Evolutionary conservation across 2,888 invertebrate species (phyloP).

Genomic region (Hirtodrosophila trivittata): DNA sequence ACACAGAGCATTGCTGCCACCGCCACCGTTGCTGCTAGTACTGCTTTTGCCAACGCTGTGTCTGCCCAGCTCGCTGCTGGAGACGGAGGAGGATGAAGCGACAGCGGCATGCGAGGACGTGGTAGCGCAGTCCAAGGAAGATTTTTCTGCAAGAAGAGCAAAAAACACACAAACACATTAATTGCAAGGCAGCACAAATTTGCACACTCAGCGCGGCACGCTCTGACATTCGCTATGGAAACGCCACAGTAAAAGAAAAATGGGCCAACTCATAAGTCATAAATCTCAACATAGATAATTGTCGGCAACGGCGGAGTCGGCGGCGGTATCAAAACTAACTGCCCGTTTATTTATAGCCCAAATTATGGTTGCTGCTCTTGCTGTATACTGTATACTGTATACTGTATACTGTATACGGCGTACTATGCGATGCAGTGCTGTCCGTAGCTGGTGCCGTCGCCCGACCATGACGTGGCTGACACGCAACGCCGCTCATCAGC

Average conservation of each 20-base stretch:
- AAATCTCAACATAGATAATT: conserved; percentile 78
- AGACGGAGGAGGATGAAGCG: conserved; percentile 45
- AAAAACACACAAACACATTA: conserved; percentile 60
- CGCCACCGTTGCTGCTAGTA: conserved; percentile 57
- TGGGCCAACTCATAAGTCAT: conserved; percentile 49
- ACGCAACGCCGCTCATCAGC: conserved; percentile 66
- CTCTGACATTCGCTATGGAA: conserved; percentile 59
- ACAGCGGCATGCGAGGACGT: conserved; percentile 72
- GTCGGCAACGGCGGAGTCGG: conserved; percentile 50
- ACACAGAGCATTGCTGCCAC: conserved; percentile 67
- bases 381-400: conserved; percentile 4
- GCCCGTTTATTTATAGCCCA: conserved; percentile 71
- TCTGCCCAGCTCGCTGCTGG: conserved; percentile 73
- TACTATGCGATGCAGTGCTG: not conserved
- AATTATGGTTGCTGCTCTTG: conserved; percentile 64
- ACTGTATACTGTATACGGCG: conserved; percentile 1
- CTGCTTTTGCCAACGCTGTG: conserved; percentile 76
- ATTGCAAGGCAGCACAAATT: conserved; percentile 71
- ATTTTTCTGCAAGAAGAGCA: conserved; percentile 77
- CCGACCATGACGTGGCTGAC: conserved; percentile 53
- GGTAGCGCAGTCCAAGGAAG: conserved; percentile 79
- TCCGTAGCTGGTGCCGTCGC: conserved; percentile 26
- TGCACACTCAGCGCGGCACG: conserved; percentile 72
- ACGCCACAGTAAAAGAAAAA: conserved; percentile 23
- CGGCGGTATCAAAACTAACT: conserved; percentile 65